Base-by-base conservation (phyloP, 37 sponge, comb jelly and placozoan species). In the Cliona cf. orientalis region DNA sequence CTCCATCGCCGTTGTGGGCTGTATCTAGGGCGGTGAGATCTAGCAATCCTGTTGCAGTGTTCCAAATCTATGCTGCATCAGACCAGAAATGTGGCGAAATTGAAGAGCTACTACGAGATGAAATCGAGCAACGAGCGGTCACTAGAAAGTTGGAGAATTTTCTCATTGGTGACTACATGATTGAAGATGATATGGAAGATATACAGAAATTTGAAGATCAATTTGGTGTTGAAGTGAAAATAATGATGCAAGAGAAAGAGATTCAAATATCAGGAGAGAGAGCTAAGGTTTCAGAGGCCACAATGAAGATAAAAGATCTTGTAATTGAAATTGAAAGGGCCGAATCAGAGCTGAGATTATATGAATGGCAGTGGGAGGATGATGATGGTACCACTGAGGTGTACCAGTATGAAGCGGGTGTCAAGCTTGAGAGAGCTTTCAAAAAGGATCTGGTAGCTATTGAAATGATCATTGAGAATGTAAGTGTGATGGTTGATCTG, bases 381-480 rank as follows among this genome's bases (percentile, higher is more conserved):
- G 46, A 41, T 49, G 78, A 84, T 84, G 71, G 78, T 25, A 35
- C 17, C 0, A 37, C 40, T 34, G 59, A 75, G 58, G 7, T 61
- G 2, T 76, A 76, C 37, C 23, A 42, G 3, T 0, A 23, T 37
- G 85, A 41, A 69, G 60, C 33, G 3, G 41, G 67, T 39, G 5
- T 67, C 43, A 59, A 57, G 45, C 71, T 84, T 1, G 85, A 84
- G 58, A 46, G 56, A 35, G 85, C 85, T 22, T 60, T 33, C 49
- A 39, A 29, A 6, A 68, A 69, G 70, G 62, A 72, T 1, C 64
- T 69, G 41, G 0, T 14, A 25, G 61, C 58, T 5, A 60, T 82
- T 34, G 73, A 82, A 23, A 25, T 72, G 38, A 45, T 60, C 1
- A 62, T 72, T 58, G 74, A 82, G 39, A 31, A 41, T 34, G 42